These are phyloP conservation scores for Glaucidium brasilianum DNA, from an alignment of 2,113 vertebrate genomes.

Conservation along the genomic window DNA sequence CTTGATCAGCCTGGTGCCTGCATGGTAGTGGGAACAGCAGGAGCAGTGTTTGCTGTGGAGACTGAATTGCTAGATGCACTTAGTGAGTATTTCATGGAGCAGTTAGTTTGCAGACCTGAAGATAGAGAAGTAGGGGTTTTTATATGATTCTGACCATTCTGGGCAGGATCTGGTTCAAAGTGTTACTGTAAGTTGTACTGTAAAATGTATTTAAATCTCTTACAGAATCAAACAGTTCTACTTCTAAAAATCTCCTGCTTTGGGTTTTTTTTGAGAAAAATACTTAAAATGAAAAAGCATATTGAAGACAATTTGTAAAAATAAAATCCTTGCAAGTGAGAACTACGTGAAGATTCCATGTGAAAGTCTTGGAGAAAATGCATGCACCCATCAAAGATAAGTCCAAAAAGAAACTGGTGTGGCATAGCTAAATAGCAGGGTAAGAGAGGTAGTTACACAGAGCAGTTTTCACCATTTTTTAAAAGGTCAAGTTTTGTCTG, in stretches of 20 bases:
- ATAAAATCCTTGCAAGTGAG: background rate
- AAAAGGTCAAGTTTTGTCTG: background rate
- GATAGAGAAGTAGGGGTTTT: background rate
- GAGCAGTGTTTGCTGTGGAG: background rate
- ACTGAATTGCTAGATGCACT: background rate
- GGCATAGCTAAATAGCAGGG: background rate
- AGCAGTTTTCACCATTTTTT: background rate
- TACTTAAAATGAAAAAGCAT: background rate
- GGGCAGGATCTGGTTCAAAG: background rate
- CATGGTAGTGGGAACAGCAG: background rate
- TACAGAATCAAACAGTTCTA: background rate
- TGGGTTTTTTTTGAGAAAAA: background rate
- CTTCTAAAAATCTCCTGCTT: background rate
- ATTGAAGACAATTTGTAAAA: background rate
- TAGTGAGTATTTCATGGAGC: background rate
- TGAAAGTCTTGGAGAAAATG: background rate
- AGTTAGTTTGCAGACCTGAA: background rate
- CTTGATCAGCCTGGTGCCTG: background rate
- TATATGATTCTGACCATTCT: background rate
- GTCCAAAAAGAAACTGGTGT: background rate
- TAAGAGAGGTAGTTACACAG: background rate
- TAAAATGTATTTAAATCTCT: background rate
- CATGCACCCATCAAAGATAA: background rate
- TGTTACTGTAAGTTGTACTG: background rate
- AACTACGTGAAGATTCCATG: background rate